Percentiles rank a stretch among this genome's conserved stretches.
Conservation (phyloP, 2,888 invertebrate genomes). For the Unio delphinus region DNA sequence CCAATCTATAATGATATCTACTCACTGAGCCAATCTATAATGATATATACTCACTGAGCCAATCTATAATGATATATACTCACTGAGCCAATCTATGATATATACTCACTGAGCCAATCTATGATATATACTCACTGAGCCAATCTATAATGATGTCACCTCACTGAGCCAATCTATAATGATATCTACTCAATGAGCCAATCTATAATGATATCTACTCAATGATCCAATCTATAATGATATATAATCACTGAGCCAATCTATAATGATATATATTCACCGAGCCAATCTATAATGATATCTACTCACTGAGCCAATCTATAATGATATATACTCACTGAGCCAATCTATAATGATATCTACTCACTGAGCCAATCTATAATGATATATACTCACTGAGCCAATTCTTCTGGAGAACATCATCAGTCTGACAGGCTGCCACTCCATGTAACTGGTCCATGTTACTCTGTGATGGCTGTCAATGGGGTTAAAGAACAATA, state of each 20-base stretch:
- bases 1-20: conserved; percentile 77
- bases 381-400: conserved; percentile 79
- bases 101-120: conserved; percentile 87
- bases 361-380: conserved; percentile 87
- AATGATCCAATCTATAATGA: conserved; percentile 85
- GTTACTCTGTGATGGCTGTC: conserved; percentile 69
- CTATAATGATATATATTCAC: conserved; percentile 74
- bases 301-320: conserved; percentile 87
- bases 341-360: conserved; percentile 79
- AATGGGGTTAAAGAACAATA: not conserved
- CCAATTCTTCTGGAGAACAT: conserved; percentile 94
- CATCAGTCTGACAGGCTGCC: conserved; percentile 90
- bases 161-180: conserved; percentile 86
- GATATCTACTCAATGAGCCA: conserved; percentile 84
- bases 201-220: conserved; percentile 72
- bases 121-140: conserved; percentile 80
- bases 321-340: conserved; percentile 76
- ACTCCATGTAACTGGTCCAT: conserved; percentile 85
- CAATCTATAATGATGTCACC: conserved; percentile 76
- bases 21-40: conserved; percentile 87
- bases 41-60: conserved; percentile 82
- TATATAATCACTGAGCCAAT: conserved; percentile 87
- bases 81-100: conserved; percentile 85
- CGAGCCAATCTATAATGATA: conserved; percentile 81
- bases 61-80: conserved; percentile 75